Evolutionary conservation across 2,797 vertebrate genomes (phyloP).

Genomic region (Leptoclinus maculatus): DNA sequence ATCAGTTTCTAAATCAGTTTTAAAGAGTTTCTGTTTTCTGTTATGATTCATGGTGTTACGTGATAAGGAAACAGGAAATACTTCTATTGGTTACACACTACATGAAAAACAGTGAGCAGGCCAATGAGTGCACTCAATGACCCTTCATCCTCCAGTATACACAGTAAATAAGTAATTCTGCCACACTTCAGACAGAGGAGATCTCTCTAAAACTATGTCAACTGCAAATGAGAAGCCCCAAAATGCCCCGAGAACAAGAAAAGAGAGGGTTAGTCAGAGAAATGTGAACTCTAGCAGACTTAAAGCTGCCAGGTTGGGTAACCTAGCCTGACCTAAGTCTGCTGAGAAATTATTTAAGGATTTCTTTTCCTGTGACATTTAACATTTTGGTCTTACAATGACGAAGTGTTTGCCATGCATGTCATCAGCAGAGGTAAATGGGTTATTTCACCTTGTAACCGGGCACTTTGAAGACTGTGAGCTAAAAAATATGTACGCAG

Average conservation of each 20-base stretch:
- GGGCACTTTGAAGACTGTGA: constrained; percentile 55
- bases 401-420: constrained; percentile 44
- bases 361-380: constrained; percentile 45
- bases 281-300: constrained; percentile 47
- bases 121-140: constrained; percentile 35
- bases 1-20: background rate
- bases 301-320: constrained; percentile 59
- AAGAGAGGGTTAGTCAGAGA: constrained; percentile 32
- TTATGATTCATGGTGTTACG: constrained; percentile 3
- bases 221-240: constrained; percentile 17
- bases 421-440: constrained; percentile 48
- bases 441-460: constrained; percentile 70
- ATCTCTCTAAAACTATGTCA: constrained; percentile 3
- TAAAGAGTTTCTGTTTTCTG: background rate
- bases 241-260: constrained; percentile 15
- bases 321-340: constrained; percentile 56
- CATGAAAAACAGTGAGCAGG: constrained; percentile 44
- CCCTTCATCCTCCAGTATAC: constrained; percentile 34
- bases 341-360: constrained; percentile 54
- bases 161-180: constrained; percentile 38
- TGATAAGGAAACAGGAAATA: constrained; percentile 54
- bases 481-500: constrained; percentile 60
- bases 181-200: constrained; percentile 24
- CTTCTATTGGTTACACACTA: constrained; percentile 36
- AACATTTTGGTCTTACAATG: constrained; percentile 33